Evolutionary conservation across 2,797 vertebrate species (phyloP), one percentile per base, ranked within the genome.

Genomic region (Limnodromus scolopaceus): DNA sequence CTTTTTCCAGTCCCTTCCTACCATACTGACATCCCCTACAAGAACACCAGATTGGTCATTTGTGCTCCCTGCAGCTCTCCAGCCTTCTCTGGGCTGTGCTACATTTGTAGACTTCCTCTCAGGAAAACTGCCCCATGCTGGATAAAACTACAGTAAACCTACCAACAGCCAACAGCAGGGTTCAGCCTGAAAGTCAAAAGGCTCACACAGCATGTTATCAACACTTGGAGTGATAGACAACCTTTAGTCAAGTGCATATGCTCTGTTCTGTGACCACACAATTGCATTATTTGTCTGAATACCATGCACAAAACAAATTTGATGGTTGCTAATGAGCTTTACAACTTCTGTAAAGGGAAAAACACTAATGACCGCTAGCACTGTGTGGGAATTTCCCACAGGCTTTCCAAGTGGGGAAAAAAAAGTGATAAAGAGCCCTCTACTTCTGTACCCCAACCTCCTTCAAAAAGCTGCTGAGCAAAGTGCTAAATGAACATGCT

Each of bases 11-110:
- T 32, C 36, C 10, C n/a, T 80, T 48, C 36, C 25, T 43, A 64
- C 9, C 4, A 25, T 19, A 55, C 11, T 48, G 36, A 64, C 23
- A 77, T 5, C 5, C 24, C 14, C 39, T 43, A 30, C 36, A 63
- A 58, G 34, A 69, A 65, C 34, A 46, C 16, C 0, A 1, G 13
- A 25, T 24, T 0, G 0, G 27, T 20, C 23, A 28, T 51, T 51
- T 55, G 16, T 49, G n/a, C 25, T 77, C 32, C 16, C 48, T 61
- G 32, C 18, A 86, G 79, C 22, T 77, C 13, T 68, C 74, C 14
- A 38, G 53, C 36, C 13, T 81, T 41, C 85, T 41, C 57, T 55
- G 57, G n/a, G 32, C 38, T 28, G 11, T 60, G 12, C 32, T 71
- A 32, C 49, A 15, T 70, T 22, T 71, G 9, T 22, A 54, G 41